phyloP scores from a whole-genome alignment of 2,113 vertebrate species.

The Glaucomys volans region DNA sequence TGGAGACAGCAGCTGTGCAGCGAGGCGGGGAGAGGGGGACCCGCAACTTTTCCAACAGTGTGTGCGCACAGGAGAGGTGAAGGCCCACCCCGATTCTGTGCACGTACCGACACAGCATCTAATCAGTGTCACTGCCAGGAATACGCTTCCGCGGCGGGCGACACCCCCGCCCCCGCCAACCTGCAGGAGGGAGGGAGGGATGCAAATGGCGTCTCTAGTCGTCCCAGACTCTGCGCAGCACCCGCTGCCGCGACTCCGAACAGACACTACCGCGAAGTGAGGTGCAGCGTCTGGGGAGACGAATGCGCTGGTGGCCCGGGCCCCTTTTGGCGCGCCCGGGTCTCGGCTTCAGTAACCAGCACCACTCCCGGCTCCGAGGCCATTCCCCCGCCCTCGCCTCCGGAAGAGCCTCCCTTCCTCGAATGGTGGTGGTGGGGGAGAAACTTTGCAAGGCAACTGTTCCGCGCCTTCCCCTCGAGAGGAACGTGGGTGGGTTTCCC shows the following conservation, averaged over 20 bases:
- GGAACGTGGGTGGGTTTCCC: slow-evolving; percentile 44
- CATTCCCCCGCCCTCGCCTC: slow-evolving; percentile 43
- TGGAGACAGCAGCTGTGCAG: slow-evolving; percentile 77
- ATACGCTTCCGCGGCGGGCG: slow-evolving; percentile 64
- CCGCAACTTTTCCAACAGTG: slow-evolving; percentile 69
- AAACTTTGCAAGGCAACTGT: slow-evolving; percentile 62
- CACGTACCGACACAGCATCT: slow-evolving; percentile 80
- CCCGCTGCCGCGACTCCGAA: slow-evolving; percentile 26
- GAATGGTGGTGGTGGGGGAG: background rate
- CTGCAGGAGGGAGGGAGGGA: slow-evolving; percentile 62
- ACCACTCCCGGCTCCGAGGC: slow-evolving; percentile 13
- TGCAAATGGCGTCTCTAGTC: slow-evolving; percentile 83
- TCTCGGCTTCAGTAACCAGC: background rate
- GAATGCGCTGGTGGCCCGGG: background rate
- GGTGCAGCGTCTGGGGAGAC: background rate
- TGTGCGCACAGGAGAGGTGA: slow-evolving; percentile 62
- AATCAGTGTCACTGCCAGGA: slow-evolving; percentile 81
- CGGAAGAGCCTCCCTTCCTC: slow-evolving; percentile 57
- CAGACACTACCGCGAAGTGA: slow-evolving; percentile 30
- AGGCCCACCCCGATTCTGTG: slow-evolving; percentile 79
- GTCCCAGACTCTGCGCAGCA: slow-evolving; percentile 53
- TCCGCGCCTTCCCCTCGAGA: background rate
- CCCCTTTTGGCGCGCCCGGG: background rate
- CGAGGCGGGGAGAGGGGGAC: background rate
- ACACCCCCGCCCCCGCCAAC: slow-evolving; percentile 77